Evolutionary conservation across 2,113 vertebrate species (phyloP), one percentile per base, ranked within the genome.

Genomic region (Gobius niger): DNA sequence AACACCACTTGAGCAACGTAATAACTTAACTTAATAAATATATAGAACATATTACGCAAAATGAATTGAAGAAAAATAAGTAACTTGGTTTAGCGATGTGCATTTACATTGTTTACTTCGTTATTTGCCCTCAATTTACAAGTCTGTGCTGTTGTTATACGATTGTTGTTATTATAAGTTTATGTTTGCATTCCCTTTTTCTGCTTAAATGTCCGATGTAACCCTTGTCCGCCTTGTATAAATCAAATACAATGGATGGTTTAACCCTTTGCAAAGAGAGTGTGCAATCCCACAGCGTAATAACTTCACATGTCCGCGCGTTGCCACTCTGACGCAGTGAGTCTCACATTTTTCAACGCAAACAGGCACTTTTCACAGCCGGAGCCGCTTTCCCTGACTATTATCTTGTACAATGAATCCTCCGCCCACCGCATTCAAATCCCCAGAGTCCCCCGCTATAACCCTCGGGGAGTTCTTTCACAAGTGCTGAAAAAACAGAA

Each of bases 341-440:
- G 16, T 44, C 14, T n/a, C 42, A 44, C 15, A 46, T 46, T 44
- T 63, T 44, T 63, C 41, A 63, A 63, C 14, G 11, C 61, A 63
- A 56, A 57, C 34, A 49, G 46, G 44, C 62, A 52, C 47, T 47
- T 64, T 52, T 53, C 53, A 1, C 7, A 47, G 51, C 42, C 4
- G 7, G 18, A 47, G 42, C 59, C 1, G 12, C 19, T 61, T 57
- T 57, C 41, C 1, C 41, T 42, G 6, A 52, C 59, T 19, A 54
- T 75, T 63, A 60, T 13, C 72, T 42, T 57, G 49, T 44, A 72
- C 53, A 82, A 34, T 69, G 61, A 65, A 51, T 67, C 51, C 19
- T 67, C 62, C 24, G 11, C 67, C 51, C 40, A 40, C 52, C 52
- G 47, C 41, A 53, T 65, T 73, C 61, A 54, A 53, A 51, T 72